phyloP scores from a whole-genome alignment of 35 echinoderm and acorn worm species.

The Lytechinus pictus region DNA sequence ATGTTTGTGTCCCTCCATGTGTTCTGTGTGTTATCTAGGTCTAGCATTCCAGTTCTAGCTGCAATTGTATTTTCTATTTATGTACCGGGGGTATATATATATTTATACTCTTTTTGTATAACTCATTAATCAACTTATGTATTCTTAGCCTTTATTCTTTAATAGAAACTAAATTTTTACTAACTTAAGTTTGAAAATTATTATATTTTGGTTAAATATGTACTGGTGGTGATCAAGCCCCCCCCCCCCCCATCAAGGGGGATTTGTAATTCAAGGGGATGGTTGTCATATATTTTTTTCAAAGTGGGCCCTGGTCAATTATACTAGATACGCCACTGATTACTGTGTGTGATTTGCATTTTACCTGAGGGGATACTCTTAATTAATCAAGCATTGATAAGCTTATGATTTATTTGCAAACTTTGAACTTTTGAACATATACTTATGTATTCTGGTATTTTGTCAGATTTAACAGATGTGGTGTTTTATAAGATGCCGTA shows the following conservation, averaged over 20 bases:
- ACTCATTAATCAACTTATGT: background rate
- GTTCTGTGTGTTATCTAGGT: constrained; percentile 2
- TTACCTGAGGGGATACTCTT: background rate
- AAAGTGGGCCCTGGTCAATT: no score
- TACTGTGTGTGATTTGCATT: background rate
- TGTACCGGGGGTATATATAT: background rate
- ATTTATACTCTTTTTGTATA: background rate
- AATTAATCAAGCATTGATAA: background rate
- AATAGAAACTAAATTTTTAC: background rate
- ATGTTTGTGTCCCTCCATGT: background rate
- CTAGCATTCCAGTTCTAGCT: constrained; percentile 1
- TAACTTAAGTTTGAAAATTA: background rate
- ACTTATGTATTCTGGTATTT: background rate
- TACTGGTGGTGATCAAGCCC: no score
- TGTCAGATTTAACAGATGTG: background rate
- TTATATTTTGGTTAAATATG: background rate
- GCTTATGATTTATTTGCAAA: no score
- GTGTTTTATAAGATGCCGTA: background rate
- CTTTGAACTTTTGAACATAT: background rate
- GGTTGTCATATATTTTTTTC: no score
- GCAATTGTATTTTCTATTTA: background rate
- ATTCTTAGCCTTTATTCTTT: background rate
- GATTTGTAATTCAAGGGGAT: no score
- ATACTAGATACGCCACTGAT: no score
- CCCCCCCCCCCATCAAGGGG: no score